These are phyloP conservation scores for Teinopalpus imperialis DNA, from an alignment of 2,888 invertebrate genomes.

Conservation along the genomic window DNA sequence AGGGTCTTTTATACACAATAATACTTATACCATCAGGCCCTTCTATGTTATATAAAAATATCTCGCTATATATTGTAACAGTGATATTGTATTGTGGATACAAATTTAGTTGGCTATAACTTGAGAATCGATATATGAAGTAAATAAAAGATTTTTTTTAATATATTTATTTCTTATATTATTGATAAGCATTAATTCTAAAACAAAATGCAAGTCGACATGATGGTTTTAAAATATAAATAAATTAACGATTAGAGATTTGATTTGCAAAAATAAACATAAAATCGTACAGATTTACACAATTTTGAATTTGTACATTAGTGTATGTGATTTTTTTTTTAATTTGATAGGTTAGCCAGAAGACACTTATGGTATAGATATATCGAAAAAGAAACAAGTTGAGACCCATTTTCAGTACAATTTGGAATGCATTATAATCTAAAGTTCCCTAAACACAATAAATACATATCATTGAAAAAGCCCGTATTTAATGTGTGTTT, in stretches of 20 bases:
- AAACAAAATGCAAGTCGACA: not conserved
- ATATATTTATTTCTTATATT: not conserved
- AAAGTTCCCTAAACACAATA: not conserved
- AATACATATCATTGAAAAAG: not conserved
- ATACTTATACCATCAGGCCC: conserved; percentile 51
- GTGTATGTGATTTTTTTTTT: too few relatives aligned
- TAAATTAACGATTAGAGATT: too few relatives aligned
- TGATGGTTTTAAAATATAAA: too few relatives aligned
- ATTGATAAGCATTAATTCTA: not conserved
- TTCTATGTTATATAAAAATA: conserved; percentile 55
- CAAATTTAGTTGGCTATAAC: not conserved
- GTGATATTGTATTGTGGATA: conserved; percentile 41
- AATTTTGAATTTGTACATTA: too few relatives aligned
- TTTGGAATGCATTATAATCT: conserved; percentile 31
- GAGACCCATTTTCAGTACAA: conserved; percentile 27
- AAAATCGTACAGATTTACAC: too few relatives aligned
- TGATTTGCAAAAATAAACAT: too few relatives aligned
- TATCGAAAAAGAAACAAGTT: conserved; percentile 9
- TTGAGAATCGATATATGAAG: conserved; percentile 31
- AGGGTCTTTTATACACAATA: conserved; percentile 64
- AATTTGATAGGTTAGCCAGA: too few relatives aligned
- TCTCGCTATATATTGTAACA: conserved; percentile 48
- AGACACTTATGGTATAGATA: conserved; percentile 20
- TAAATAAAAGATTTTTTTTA: not conserved
- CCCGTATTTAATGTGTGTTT: not conserved